Evolutionary conservation across 2,113 vertebrate genomes (phyloP).

Genomic region (Platanista minor): DNA sequence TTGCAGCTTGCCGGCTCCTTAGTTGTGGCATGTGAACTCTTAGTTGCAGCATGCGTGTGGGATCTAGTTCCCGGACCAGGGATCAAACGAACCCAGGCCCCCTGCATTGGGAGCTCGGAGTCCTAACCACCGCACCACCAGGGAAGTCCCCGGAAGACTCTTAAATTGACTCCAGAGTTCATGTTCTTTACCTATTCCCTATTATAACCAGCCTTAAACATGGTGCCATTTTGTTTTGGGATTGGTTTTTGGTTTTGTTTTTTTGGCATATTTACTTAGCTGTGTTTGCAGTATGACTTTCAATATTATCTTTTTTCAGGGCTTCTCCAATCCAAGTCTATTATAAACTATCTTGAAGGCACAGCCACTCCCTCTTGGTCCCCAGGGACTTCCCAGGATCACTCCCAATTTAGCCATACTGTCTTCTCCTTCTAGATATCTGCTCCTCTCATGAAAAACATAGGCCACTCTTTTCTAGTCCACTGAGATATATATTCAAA

Average conservation of each 20-base stretch:
- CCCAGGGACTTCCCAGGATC: not conserved
- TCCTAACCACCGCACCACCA: too few species aligned
- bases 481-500: not conserved
- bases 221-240: not conserved
- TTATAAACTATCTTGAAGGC: not conserved
- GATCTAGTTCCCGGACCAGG: too few species aligned
- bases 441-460: conserved; percentile 10
- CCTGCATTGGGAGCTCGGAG: too few species aligned
- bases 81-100: too few species aligned
- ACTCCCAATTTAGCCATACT: not conserved
- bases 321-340: not conserved
- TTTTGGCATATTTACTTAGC: not conserved
- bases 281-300: not conserved
- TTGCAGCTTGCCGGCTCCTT: too few species aligned
- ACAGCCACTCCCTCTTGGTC: not conserved
- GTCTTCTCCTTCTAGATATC: not conserved
- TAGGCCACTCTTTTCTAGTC: not conserved
- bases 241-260: not conserved
- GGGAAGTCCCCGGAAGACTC: too few species aligned
- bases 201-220: not conserved
- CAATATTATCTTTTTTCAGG: not conserved
- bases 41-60: too few species aligned
- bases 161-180: not conserved
- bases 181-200: not conserved
- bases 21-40: too few species aligned